Base-by-base conservation (phyloP, 1,140 invertebrate genomes). In the Lordiphosa clarofinis region DNA sequence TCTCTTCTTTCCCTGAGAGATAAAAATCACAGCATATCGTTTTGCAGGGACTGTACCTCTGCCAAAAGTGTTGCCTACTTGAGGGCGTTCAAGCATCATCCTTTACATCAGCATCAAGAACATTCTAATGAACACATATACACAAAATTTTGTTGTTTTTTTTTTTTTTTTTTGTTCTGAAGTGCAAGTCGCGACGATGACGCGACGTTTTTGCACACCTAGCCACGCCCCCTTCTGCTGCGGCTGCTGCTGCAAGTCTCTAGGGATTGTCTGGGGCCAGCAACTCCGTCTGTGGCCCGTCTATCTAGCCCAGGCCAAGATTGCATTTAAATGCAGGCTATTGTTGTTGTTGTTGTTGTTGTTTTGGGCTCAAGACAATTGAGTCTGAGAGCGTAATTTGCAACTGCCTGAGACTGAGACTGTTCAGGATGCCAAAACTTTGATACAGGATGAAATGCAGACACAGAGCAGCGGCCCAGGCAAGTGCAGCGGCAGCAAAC, bases 341-440 rank as follows among this genome's bases (percentile, higher is more conserved):
- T 73, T 73, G 74, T 82, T 84, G 15, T 15, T 15, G 15, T 15
- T 15, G 76, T 67, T 73, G 70, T 58, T 58, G 56, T 61, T 72
- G 63, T 54, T 48, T 44, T 12, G 50, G 67, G 73, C 76, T 54
- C 79, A 82, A 82, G 78, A 82, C 76, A 82, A 82, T 82, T 82
- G 76, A 69, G 76, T 82, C 76, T 82, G 76, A 82, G 76, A 82
- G 76, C 73, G 64, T 82, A 82, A 82, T 82, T 82, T 82, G 76
- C 78, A 82, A 82, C 76, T 82, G 76, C 78, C n/a, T n/a, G n/a
- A n/a, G n/a, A n/a, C 78, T 82, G 73, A 84, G 76, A 84, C 76
- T 57, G 38, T 38, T 10, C 74, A 79, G 74, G 75, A 81, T 78
- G 74, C 54, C 35, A 28, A 39, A 50, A 60, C 62, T 64, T 46